Evolutionary conservation across 2,113 vertebrate genomes (phyloP).

Genomic region (Psammodynastes pulverulentus): DNA sequence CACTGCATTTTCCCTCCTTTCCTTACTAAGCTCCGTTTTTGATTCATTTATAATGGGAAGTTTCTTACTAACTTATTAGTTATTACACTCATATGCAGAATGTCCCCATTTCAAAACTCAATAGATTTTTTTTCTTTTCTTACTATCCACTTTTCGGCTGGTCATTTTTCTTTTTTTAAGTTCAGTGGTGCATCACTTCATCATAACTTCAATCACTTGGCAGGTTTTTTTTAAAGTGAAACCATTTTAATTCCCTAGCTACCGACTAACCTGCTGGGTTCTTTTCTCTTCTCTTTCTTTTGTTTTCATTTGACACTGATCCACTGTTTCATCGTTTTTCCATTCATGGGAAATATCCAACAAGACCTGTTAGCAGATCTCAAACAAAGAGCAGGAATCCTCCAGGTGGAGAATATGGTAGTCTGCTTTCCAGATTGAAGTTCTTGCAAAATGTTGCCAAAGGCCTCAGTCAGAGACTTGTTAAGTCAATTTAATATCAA

Average conservation of each 20-base stretch:
- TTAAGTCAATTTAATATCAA: neutral
- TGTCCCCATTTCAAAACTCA: neutral
- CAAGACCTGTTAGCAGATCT: neutral
- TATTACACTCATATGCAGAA: neutral
- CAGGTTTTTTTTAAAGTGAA: neutral
- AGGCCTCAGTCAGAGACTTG: neutral
- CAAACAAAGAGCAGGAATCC: neutral
- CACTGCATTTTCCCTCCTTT: neutral
- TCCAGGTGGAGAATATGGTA: neutral
- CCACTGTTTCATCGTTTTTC: neutral
- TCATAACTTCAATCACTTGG: neutral
- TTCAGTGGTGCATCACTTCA: neutral
- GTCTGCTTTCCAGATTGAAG: neutral
- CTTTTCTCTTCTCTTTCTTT: too few species aligned
- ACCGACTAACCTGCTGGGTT: neutral
- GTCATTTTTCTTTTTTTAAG: neutral
- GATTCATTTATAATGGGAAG: neutral
- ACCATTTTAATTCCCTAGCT: neutral
- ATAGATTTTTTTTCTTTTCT: too few species aligned
- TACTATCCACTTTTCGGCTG: neutral
- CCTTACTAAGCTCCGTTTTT: neutral
- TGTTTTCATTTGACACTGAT: neutral
- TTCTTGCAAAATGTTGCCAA: neutral
- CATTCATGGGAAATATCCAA: neutral
- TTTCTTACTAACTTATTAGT: neutral